A percentile compares a stretch with the other conserved stretches of the same genome.
Evolutionary conservation across 64 coral and sea anemone species (phyloP).

Genomic region (Montipora cactus): DNA sequence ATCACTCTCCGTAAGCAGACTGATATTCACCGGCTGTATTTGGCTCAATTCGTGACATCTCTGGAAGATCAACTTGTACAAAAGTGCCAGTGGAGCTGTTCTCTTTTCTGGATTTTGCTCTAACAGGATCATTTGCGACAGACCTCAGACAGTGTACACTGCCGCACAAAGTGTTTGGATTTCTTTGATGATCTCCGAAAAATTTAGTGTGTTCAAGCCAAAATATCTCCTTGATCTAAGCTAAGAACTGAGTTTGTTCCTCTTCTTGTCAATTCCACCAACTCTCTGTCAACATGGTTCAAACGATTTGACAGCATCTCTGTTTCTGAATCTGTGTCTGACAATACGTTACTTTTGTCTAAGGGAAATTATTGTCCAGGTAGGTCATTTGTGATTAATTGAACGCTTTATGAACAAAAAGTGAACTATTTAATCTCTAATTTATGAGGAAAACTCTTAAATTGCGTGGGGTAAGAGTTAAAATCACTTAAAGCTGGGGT

Average conservation of each 20-base stretch:
- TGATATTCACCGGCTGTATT: too few relatives aligned
- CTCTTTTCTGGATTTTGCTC: too few relatives aligned
- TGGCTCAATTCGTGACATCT: too few relatives aligned
- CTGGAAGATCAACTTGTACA: too few relatives aligned
- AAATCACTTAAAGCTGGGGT: too few relatives aligned
- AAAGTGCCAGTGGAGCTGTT: too few relatives aligned
- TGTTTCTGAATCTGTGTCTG: not conserved
- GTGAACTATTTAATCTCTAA: too few relatives aligned
- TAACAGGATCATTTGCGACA: not conserved
- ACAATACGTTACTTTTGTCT: not conserved
- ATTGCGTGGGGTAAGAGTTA: too few relatives aligned
- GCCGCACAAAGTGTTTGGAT: conserved; percentile 14
- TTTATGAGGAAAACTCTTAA: too few relatives aligned
- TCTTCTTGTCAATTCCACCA: not conserved
- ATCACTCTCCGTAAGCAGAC: too few relatives aligned
- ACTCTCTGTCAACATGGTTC: not conserved
- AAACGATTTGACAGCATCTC: not conserved
- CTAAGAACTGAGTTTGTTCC: conserved; percentile 23
- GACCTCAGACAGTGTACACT: not conserved
- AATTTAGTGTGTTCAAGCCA: not conserved
- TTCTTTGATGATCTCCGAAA: conserved; percentile 13
- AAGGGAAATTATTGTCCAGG: not conserved
- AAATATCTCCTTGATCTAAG: not conserved
- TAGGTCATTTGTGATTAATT: conserved; percentile 9
- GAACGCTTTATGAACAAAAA: not conserved